These are phyloP conservation scores for Connochaetes taurinus DNA, from an alignment of 2,113 vertebrate species.

Conservation along the genomic window DNA sequence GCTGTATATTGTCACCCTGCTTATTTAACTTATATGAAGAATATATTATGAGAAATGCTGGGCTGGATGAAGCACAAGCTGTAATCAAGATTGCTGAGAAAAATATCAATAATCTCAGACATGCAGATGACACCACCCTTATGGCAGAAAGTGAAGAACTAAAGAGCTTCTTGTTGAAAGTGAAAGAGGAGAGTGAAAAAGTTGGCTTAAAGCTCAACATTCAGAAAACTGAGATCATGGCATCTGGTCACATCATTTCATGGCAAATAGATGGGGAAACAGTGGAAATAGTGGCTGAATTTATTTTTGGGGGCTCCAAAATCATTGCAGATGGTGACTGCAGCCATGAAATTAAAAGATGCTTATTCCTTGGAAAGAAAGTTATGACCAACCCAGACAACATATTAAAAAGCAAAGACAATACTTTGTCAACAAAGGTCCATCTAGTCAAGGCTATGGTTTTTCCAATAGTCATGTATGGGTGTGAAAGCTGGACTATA, in stretches of 20 bases:
- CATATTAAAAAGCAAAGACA: too few species aligned
- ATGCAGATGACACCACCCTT: neutral
- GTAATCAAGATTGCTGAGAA: neutral
- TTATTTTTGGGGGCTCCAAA: fast-evolving
- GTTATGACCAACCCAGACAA: too few species aligned
- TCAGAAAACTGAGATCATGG: neutral
- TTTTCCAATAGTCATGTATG: too few species aligned
- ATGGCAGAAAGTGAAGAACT: neutral
- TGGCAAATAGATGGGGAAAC: too few species aligned
- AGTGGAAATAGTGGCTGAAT: too few species aligned
- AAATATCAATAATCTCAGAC: neutral
- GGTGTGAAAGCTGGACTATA: too few species aligned
- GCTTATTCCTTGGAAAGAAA: too few species aligned
- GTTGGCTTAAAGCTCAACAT: neutral
- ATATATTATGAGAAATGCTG: neutral
- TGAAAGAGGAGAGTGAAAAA: neutral
- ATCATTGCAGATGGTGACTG: too few species aligned
- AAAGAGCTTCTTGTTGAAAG: neutral
- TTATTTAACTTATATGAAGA: neutral
- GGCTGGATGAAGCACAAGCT: neutral
- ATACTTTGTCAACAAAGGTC: too few species aligned
- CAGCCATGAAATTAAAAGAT: too few species aligned
- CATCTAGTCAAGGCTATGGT: too few species aligned
- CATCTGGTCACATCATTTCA: too few species aligned
- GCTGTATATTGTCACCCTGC: neutral